A percentile compares a stretch with the other conserved stretches of the same genome.
Evolutionary conservation across 2,113 vertebrate genomes (phyloP).

Genomic region (Hemichromis elongatus): DNA sequence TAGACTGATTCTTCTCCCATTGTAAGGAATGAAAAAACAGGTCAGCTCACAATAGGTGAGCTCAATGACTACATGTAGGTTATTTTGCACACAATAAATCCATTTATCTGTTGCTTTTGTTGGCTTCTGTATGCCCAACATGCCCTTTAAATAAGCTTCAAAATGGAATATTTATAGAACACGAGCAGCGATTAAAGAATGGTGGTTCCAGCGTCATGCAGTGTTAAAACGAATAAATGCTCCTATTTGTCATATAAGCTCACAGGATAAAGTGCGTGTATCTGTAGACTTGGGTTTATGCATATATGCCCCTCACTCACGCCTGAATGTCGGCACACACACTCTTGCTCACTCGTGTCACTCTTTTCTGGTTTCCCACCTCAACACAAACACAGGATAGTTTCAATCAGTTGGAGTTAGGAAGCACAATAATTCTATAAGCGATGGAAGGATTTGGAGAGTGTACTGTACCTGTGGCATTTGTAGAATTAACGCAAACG

Average conservation of each 20-base stretch:
- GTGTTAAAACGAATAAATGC: background rate
- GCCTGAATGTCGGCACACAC: background rate
- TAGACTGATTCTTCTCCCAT: background rate
- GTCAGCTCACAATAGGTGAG: background rate
- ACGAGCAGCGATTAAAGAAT: background rate
- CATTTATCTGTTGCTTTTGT: background rate
- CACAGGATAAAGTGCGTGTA: background rate
- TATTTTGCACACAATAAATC: background rate
- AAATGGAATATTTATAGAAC: background rate
- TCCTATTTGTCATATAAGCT: background rate
- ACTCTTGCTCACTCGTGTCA: background rate
- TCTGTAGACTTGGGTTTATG: background rate
- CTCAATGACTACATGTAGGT: background rate
- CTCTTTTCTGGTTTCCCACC: background rate
- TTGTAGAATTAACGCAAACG: background rate
- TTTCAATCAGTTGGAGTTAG: background rate
- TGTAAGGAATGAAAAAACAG: background rate
- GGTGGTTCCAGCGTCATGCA: background rate
- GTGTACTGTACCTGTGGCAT: background rate
- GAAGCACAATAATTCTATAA: background rate
- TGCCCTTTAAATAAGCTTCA: background rate
- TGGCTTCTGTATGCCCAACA: background rate
- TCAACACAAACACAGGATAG: background rate
- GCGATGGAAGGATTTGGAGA: background rate
- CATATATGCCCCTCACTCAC: background rate